Base-by-base conservation (phyloP, 2,113 vertebrate genomes). In the Pagrus major region DNA sequence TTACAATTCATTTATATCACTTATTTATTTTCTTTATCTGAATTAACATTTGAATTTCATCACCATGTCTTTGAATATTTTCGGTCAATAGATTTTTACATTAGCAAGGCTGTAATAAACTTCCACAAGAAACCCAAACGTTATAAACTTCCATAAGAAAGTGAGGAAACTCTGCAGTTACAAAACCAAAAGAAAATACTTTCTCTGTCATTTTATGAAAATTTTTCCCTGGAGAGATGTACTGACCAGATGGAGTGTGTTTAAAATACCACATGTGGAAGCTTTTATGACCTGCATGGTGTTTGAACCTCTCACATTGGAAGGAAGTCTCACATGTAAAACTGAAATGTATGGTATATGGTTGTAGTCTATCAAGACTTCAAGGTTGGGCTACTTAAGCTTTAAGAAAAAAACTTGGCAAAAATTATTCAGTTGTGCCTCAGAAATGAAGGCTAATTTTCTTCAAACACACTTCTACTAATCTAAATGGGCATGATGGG, bases 141-240 rank as follows among this genome's bases (percentile, higher is more conserved):
- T 37, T 9, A 21, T 12, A 25, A 25, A 44, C 37, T 23, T 31
- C 14, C 37, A 56, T 16, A 29, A 20, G 14, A 68, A 37, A 52
- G 10, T 58, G 27, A 56, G 39, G 33, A 25, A 25, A n/a, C 25
- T 16, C 47, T 44, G 49, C 63, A 58, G 61, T 3, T 20, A 16
- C 27, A 49, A 33, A 60, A 21, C 29, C 74, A n/a, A 47, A 44
- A 69, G 20, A 69, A 69, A 75, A 46, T 8, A 58, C 60, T 58
- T 42, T 55, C 60, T 78, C 27, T 27, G 25, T 21, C 9, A n/a
- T n/a, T n/a, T n/a, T 15, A 4, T 27, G 4, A 23, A 7, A 11
- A 51, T 11, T 16, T 20, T 14, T 47, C 77, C 14, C 61, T 4
- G 37, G 65, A 37, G 68, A 56, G 60, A 41, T 15, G 4, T 21